phyloP scores from a whole-genome alignment of 2,797 vertebrate species.

The Crypturellus tataupa region DNA sequence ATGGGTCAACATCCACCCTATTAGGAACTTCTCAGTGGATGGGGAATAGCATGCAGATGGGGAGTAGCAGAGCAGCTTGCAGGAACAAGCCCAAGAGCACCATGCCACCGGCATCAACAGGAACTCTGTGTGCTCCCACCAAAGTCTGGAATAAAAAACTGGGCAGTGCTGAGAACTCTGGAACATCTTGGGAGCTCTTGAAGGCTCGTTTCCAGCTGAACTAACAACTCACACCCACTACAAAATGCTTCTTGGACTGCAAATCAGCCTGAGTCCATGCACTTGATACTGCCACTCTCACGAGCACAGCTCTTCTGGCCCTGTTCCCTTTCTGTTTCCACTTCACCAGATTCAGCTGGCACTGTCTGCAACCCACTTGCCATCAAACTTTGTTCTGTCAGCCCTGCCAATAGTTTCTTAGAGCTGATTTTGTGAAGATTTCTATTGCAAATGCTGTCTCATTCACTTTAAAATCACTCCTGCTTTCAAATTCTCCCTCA shows the following conservation, averaged over 20 bases:
- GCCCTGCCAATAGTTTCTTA: neutral
- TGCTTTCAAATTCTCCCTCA: accelerated
- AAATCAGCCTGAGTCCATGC: neutral
- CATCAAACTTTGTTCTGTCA: neutral
- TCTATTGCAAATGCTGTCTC: neutral
- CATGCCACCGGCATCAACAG: neutral
- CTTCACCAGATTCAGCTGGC: neutral
- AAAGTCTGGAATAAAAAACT: neutral
- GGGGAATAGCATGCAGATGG: neutral
- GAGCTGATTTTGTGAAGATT: neutral
- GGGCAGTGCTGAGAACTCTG: neutral
- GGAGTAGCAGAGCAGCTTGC: neutral
- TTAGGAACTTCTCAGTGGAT: neutral
- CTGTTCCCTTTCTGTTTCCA: neutral
- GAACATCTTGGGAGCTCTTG: neutral
- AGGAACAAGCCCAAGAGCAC: neutral
- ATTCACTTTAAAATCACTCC: neutral
- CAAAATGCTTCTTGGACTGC: neutral
- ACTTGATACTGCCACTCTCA: accelerated
- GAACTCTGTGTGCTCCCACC: neutral
- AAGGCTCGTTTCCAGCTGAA: neutral
- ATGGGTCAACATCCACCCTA: neutral
- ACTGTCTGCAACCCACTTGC: neutral
- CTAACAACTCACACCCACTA: neutral
- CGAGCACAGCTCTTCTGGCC: neutral